These are phyloP conservation scores for Scaptomyza tumidula DNA, from an alignment of 2,888 invertebrate species.

Conservation along the genomic window DNA sequence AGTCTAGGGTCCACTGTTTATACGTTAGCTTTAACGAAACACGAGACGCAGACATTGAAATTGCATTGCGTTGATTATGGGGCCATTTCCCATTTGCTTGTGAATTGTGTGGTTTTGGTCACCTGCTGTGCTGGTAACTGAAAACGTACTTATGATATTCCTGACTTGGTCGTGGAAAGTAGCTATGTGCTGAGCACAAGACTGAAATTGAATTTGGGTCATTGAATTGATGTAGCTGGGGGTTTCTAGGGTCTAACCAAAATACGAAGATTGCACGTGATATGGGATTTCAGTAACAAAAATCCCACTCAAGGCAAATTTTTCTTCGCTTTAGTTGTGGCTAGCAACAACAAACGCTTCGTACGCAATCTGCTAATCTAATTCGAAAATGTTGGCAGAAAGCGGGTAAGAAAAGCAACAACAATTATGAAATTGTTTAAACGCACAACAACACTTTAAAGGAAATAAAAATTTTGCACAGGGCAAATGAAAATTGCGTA, in stretches of 20 bases:
- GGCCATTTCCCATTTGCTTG: slow-evolving; percentile 24
- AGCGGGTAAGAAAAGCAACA: not conserved
- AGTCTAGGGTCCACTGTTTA: slow-evolving; percentile 7
- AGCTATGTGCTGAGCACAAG: not conserved
- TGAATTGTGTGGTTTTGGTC: slow-evolving; percentile 33
- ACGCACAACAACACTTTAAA: slow-evolving; percentile 46
- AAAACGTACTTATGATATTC: slow-evolving; percentile 74
- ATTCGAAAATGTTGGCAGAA: slow-evolving; percentile 21
- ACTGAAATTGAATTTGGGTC: slow-evolving; percentile 76
- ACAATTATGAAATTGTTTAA: slow-evolving; percentile 61
- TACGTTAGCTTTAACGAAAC: slow-evolving; percentile 52
- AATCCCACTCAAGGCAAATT: not conserved
- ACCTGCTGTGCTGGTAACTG: slow-evolving; percentile 78
- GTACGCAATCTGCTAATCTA: not conserved
- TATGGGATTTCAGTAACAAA: not conserved
- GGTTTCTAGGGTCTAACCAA: slow-evolving; percentile 7
- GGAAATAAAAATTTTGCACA: slow-evolving; percentile 66
- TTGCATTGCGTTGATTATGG: slow-evolving; percentile 77
- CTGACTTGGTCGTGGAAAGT: slow-evolving; percentile 18
- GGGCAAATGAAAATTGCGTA: slow-evolving; percentile 60
- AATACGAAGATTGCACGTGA: slow-evolving; percentile 46
- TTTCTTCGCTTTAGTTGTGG: slow-evolving; percentile 13
- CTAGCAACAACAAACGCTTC: not conserved
- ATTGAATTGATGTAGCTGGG: slow-evolving; percentile 46
- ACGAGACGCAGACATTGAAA: slow-evolving; percentile 76